A percentile compares a stretch with the other conserved stretches of the same genome.
phyloP scores from a whole-genome alignment of 2,113 vertebrate species.

The Amia ocellicauda region DNA sequence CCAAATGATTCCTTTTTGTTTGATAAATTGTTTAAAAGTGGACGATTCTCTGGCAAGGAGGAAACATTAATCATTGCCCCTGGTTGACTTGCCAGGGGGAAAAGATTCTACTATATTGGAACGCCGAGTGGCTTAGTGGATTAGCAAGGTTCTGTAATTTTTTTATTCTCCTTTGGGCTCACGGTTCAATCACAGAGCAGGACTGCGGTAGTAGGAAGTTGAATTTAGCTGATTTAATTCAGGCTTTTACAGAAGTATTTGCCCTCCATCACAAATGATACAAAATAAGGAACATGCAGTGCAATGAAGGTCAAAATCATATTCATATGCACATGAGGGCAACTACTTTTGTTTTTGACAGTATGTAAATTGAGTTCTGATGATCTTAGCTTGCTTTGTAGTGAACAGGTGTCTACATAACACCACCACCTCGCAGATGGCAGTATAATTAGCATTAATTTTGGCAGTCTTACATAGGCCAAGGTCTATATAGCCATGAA shows the following conservation, averaged over 20 bases:
- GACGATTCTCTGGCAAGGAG: constrained; percentile 43
- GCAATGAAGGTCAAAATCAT: too few species aligned
- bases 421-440: constrained; percentile 63
- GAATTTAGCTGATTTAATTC: background rate
- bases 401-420: constrained; percentile 65
- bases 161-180: background rate
- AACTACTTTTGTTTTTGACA: constrained; percentile 8
- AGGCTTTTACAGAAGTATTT: too few species aligned
- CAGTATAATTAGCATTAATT: constrained; percentile 73
- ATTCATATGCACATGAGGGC: background rate
- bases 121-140: constrained; percentile 3
- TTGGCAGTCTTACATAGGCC: constrained; percentile 60
- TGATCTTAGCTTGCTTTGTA: constrained; percentile 42
- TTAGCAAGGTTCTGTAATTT: background rate
- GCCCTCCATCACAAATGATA: too few species aligned
- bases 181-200: background rate
- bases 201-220: background rate
- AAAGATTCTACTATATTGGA: constrained; percentile 19
- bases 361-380: constrained; percentile 53
- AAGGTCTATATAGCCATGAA: constrained; percentile 66
- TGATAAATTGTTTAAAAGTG: constrained; percentile 57
- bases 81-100: constrained; percentile 36
- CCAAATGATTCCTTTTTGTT: constrained; percentile 56
- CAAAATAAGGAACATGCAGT: too few species aligned
- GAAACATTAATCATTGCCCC: constrained; percentile 48